Base-by-base conservation (phyloP, 2,797 vertebrate species). In the Sciaenops ocellatus region DNA sequence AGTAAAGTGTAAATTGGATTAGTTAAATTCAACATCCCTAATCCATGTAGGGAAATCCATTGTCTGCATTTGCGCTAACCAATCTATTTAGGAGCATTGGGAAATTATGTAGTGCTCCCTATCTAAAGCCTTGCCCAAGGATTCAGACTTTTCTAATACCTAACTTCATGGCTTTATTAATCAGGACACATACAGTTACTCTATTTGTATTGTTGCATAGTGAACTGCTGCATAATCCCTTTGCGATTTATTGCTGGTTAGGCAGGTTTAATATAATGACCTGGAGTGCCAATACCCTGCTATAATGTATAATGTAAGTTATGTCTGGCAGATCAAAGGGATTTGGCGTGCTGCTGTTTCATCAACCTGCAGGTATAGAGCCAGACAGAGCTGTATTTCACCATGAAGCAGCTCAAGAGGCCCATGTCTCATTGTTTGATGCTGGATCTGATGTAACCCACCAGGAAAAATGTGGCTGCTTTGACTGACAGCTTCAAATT, bases 401-500 rank as follows among this genome's bases (percentile, higher is more conserved):
- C 28, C 24, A 20, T 4, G 18, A 73, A 60, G 55, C 5, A 34
- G 12, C 24, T 57, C 42, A 18, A 48, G 12, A 41, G 55, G n/a
- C 42, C 22, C 42, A 4, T 66, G 44, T 50, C 48, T 51, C 42
- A 59, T 18, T 22, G 50, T 46, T 6, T 64, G 41, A 28, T 55
- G 52, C 11, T 18, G 34, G 24, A 56, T 76, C 24, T 55, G 42
- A 38, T 61, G 41, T 44, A 54, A 34, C 34, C 10, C n/a, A 56
- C 6, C 16, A 17, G 22, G 2, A 57, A 38, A n/a, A 67, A 20
- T 20, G n/a, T 15, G 46, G n/a, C n/a, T 26, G 51, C n/a, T 11
- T 73, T 73, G 47, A 73, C 6, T 74, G 70, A 61, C 60, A 61
- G 76, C 54, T 55, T 54, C 22, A 74, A 34, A 66, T 42, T 66